Evolutionary conservation across 2,797 vertebrate genomes (phyloP).

Genomic region (Euthynnus affinis): DNA sequence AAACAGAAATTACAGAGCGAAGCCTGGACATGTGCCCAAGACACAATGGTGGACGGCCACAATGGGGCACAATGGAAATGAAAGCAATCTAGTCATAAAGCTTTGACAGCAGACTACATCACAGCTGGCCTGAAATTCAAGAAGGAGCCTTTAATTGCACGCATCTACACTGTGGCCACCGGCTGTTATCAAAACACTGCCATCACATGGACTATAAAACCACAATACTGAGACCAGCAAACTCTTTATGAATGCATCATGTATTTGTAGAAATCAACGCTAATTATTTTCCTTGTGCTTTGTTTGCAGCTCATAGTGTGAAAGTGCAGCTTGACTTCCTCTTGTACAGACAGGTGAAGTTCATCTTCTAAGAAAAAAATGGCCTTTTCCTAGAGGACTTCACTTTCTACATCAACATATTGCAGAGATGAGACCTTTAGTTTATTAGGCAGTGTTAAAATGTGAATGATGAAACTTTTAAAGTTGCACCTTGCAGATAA

Average conservation of each 20-base stretch:
- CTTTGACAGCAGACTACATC: neutral
- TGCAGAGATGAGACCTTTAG: neutral
- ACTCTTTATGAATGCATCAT: neutral
- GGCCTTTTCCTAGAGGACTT: neutral
- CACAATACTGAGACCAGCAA: neutral
- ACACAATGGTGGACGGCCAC: conserved; percentile 2
- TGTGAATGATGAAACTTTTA: neutral
- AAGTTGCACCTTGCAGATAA: neutral
- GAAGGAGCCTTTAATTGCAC: neutral
- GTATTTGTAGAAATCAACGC: neutral
- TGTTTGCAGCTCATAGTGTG: neutral
- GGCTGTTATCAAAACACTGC: neutral
- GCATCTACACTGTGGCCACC: neutral
- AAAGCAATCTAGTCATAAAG: neutral
- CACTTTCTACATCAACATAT: neutral
- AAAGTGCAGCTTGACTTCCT: neutral
- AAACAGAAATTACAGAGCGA: neutral
- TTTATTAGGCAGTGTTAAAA: neutral
- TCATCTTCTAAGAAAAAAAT: neutral
- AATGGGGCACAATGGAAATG: neutral
- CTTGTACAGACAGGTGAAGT: neutral
- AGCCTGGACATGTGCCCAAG: neutral
- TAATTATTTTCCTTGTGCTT: neutral
- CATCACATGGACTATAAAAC: neutral
- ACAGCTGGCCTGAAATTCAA: neutral